phyloP scores from a whole-genome alignment of 2,797 vertebrate species.

The Lophotriccus pileatus region DNA sequence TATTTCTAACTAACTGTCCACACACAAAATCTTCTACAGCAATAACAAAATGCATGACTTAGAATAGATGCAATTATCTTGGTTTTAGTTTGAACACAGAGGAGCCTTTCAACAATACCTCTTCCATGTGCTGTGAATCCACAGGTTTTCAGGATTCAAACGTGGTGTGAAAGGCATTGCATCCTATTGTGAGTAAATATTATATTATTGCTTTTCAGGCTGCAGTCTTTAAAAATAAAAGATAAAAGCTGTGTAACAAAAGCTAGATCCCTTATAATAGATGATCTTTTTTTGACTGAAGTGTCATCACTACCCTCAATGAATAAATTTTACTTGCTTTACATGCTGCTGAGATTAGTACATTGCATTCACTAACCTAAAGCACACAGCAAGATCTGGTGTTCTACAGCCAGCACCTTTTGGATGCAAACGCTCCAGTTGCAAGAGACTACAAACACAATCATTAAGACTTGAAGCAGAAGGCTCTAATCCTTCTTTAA shows the following conservation, averaged over 20 bases:
- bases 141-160: conserved; percentile 14
- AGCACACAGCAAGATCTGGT: neutral
- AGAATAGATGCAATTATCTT: conserved; percentile 14
- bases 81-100: conserved; percentile 3
- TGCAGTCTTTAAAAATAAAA: conserved; percentile 1
- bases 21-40: neutral
- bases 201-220: neutral
- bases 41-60: conserved; percentile 1
- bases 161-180: neutral
- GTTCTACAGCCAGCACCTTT: neutral
- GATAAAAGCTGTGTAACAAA: conserved; percentile 40
- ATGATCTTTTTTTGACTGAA: conserved; percentile 4
- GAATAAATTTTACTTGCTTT: conserved; percentile 20
- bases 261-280: conserved; percentile 6
- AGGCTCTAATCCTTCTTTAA: neutral
- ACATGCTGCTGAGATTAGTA: neutral
- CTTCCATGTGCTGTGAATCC: neutral
- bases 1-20: neutral
- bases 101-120: conserved; percentile 16
- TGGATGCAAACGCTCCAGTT: neutral
- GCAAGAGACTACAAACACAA: neutral
- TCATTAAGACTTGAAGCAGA: neutral
- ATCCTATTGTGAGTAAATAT: conserved; percentile 22
- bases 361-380: neutral
- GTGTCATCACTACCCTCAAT: neutral